Conservation (phyloP, 2,113 vertebrate genomes). For the Poecilia latipinna region DNA sequence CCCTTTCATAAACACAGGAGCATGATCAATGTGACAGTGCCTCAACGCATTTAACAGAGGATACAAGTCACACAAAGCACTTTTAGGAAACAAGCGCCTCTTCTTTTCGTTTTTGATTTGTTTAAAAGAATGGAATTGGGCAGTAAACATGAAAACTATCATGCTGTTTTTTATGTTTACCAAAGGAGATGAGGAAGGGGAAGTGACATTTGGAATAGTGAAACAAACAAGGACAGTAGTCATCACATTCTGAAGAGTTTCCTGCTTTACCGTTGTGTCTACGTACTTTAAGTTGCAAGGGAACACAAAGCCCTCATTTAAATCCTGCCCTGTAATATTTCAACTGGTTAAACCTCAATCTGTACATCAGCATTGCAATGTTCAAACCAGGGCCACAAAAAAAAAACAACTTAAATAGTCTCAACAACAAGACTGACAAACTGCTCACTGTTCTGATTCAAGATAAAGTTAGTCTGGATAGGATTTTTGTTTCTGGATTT, state of each 20-base stretch:
- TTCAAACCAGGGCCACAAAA: slow-evolving; percentile 21
- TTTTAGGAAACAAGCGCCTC: slow-evolving; percentile 72
- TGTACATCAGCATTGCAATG: not conserved
- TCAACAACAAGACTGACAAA: slow-evolving; percentile 13
- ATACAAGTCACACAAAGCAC: slow-evolving; percentile 63
- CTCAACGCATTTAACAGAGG: slow-evolving; percentile 38
- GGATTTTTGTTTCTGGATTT: not conserved
- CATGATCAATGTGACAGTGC: slow-evolving; percentile 50
- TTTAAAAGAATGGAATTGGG: slow-evolving; percentile 43
- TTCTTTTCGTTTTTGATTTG: slow-evolving; percentile 34
- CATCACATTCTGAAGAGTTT: slow-evolving; percentile 18
- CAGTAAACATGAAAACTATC: slow-evolving; percentile 73
- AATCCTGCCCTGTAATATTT: not conserved
- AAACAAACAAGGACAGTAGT: slow-evolving; percentile 48
- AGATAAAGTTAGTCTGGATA: not conserved
- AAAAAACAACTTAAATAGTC: slow-evolving; percentile 15
- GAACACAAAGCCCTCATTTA: slow-evolving; percentile 43
- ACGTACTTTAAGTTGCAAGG: slow-evolving; percentile 35
- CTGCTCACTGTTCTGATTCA: slow-evolving; percentile 24
- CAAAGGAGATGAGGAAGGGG: slow-evolving; percentile 31
- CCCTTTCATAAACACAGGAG: slow-evolving; percentile 56
- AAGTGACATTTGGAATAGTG: slow-evolving; percentile 29
- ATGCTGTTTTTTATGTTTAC: slow-evolving; percentile 74
- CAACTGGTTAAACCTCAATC: slow-evolving; percentile 2
- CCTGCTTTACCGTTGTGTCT: slow-evolving; percentile 18